A percentile compares a stretch with the other conserved stretches of the same genome.
Evolutionary conservation across 2,797 vertebrate genomes (phyloP).

Genomic region (Macrochelys suwanniensis): DNA sequence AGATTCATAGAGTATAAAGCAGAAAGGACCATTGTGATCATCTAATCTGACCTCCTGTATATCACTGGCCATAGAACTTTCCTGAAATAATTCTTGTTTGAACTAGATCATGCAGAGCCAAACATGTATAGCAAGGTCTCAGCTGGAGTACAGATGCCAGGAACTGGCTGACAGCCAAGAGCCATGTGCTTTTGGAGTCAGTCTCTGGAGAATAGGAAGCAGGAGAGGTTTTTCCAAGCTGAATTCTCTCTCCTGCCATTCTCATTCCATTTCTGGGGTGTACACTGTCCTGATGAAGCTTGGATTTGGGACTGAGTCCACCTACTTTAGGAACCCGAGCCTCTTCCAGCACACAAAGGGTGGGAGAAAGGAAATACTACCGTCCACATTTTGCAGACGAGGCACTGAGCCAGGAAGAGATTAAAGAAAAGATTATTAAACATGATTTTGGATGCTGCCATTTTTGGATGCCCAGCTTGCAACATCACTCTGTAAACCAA

Average conservation of each 20-base stretch:
- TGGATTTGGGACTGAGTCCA: conserved; percentile 35
- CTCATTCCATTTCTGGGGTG: conserved; percentile 41
- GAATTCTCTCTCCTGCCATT: conserved; percentile 38
- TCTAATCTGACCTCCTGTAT: background rate
- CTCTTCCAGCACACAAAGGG: conserved; percentile 15
- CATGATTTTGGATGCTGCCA: background rate
- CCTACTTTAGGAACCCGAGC: background rate
- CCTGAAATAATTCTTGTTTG: background rate
- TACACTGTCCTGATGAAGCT: conserved; percentile 47
- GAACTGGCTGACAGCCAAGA: conserved; percentile 67
- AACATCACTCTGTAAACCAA: background rate
- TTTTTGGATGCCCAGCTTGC: background rate
- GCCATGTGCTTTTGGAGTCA: conserved; percentile 48
- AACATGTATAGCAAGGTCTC: conserved; percentile 23
- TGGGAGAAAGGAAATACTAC: background rate
- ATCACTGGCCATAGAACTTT: background rate
- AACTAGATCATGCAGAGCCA: background rate
- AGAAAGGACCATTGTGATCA: background rate
- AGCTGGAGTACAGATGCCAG: conserved; percentile 72
- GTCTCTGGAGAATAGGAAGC: conserved; percentile 31
- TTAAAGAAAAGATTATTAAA: conserved; percentile 9
- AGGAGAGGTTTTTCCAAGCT: conserved; percentile 62
- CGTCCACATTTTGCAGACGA: background rate
- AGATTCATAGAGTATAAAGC: background rate
- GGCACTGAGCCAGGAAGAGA: background rate